Evolutionary conservation across 2,797 vertebrate species (phyloP), one percentile per base, ranked within the genome.

Genomic region (Eulemur albifrons): DNA sequence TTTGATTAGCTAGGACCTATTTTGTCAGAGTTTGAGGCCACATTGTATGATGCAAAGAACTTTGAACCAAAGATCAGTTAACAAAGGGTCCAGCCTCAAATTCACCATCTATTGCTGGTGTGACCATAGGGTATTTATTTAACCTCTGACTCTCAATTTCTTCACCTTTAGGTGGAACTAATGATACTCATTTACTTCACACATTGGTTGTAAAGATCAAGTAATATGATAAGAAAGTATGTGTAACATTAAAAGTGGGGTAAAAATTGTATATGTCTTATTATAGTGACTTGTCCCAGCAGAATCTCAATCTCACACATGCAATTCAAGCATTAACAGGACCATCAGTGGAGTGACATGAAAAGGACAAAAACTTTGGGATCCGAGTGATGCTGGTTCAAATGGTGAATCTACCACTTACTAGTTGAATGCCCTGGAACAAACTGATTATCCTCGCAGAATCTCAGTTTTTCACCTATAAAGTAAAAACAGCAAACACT

Each of bases 401-500:
- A 65, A 32, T 27, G 40, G 18, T 43, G 48, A 93, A 40, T 67
- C 52, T 35, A 69, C 52, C 38, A 40, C 38, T 70, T 82, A 20
- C 32, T 73, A 85, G 15, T 7, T 63, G 52, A 85, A 65, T 79
- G 20, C 21, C 43, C 61, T 69, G 72, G 63, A 95, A 95, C 82
- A 91, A 83, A 77, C 70, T 65, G 57, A 82, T 96, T 93, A 79
- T 27, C 27, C 61, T 94, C 0, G 0, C 23, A 14, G 35, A 87
- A 43, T 92, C 32, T 85, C 45, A 4, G 1, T 17, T 88, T 93
- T 80, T 75, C 70, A 48, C 27, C 38, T 95, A 57, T 25, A 73
- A 90, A 69, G 40, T 92, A 57, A 90, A 96, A 97, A 90, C 50
- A 93, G 27, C 48, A 90, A 54, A 69, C 30, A 76, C 30, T 57